Evolutionary conservation across 2,888 invertebrate species (phyloP), one percentile per base, ranked within the genome.

Genomic region (Apotomis capreana): DNA sequence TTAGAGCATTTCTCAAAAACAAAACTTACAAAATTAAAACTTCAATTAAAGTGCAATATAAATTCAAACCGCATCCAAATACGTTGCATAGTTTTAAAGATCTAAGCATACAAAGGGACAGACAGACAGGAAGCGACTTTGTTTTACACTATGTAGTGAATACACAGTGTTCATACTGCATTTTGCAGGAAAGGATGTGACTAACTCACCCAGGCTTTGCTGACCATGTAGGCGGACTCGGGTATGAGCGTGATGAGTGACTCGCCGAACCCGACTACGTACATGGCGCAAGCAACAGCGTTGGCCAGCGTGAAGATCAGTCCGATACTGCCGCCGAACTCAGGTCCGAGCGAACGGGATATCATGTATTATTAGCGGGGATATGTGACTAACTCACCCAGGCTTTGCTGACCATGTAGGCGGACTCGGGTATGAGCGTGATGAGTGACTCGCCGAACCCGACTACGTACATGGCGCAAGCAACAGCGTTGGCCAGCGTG

Each of bases 211-310:
- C 92, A 93, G 70, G 84, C 87, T 79, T 88, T 89, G 86, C 85
- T 86, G 79, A 93, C 90, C 87, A 93, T 91, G 49, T 89, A 89
- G 0, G 88, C 87, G 0, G 87, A 80, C 78, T 89, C 90, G 0
- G 92, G 92, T 77, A 97, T 90, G 61, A 97, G 94, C 76, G 96
- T 96, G 76, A 95, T 94, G 88, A 97, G 94, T 0, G 98, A 97
- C 88, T 99, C 99, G 74, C 98, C 97, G 86, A 99, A 99, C 3
- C 99, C 99, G n/a, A 99, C 99, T 5, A 98, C 97, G 86, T 99
- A 99, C 98, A 99, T 98, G 63, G 98, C 97, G 82, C 98, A 98
- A 0, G 98, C 98, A 2, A 99, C 98, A 0, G 99, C 98, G 88
- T 99, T 99, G 1, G 99, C 99, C 86, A 99, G 92, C 0, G 99